Percentiles rank a stretch among this genome's conserved stretches.
Conservation (phyloP, 2,797 vertebrate species). For the Sebastolobus alascanus region DNA sequence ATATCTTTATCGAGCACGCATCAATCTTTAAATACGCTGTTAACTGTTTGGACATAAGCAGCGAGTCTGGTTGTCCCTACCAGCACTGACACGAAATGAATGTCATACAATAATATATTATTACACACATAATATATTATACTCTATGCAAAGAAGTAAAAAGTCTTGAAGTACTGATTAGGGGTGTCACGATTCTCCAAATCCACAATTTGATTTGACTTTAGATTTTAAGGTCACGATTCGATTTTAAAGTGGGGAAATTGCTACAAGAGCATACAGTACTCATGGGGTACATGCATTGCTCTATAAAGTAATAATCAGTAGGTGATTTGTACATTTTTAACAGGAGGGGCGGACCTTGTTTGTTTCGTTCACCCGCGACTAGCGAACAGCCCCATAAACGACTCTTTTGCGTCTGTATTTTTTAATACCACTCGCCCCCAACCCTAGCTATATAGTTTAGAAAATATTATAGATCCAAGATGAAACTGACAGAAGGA, state of each 20-base stretch:
- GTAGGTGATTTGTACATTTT: too few species aligned
- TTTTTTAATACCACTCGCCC: too few species aligned
- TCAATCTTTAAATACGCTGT: neutral
- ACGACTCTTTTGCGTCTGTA: too few species aligned
- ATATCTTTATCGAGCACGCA: constrained; percentile 23
- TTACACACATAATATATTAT: neutral
- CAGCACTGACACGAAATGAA: neutral
- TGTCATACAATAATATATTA: neutral
- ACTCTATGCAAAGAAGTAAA: neutral
- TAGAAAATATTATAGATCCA: too few species aligned
- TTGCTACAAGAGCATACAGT: neutral
- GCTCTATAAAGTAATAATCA: neutral
- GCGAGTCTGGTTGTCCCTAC: neutral
- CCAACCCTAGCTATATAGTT: too few species aligned
- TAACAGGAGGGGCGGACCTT: too few species aligned
- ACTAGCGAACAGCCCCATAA: too few species aligned
- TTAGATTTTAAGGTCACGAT: too few species aligned
- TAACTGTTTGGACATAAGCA: neutral
- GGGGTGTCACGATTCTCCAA: too few species aligned
- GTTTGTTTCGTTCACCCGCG: fast-evolving
- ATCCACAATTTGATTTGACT: too few species aligned
- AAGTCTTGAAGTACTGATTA: neutral
- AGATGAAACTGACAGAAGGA: too few species aligned
- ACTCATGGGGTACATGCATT: neutral
- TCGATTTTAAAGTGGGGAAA: neutral